These are phyloP conservation scores for Bombycilla garrulus DNA, from an alignment of 2,113 vertebrate species.

Conservation along the genomic window DNA sequence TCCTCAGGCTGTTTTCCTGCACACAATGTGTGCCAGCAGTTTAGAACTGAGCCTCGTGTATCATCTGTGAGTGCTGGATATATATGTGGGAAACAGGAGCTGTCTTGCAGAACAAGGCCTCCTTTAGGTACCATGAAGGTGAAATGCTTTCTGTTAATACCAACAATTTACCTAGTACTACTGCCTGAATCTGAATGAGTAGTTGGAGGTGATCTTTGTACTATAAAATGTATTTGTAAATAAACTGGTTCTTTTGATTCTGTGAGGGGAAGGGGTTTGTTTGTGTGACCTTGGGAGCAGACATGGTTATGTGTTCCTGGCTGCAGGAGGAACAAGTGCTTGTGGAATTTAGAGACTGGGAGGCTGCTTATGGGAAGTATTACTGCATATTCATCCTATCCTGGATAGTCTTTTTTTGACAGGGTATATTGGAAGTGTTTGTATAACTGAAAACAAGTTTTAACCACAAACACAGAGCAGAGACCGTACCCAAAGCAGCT, in stretches of 20 bases:
- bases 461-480: background rate
- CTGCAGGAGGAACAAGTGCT: background rate
- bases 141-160: background rate
- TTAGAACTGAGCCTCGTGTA: background rate
- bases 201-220: background rate
- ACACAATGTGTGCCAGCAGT: background rate
- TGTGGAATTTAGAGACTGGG: background rate
- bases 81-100: accelerated
- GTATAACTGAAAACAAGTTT: background rate
- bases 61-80: background rate
- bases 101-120: background rate
- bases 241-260: background rate
- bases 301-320: background rate
- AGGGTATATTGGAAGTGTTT: background rate
- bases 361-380: background rate
- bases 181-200: background rate
- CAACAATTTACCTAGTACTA: background rate
- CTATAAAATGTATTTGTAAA: background rate
- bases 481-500: background rate
- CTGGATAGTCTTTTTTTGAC: background rate
- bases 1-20: background rate
- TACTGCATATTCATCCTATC: background rate
- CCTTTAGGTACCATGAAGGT: background rate
- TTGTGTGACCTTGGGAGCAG: background rate
- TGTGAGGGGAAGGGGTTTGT: background rate